phyloP scores from a whole-genome alignment of 1,140 invertebrate genomes.

The Catajapyx aquilonaris region DNA sequence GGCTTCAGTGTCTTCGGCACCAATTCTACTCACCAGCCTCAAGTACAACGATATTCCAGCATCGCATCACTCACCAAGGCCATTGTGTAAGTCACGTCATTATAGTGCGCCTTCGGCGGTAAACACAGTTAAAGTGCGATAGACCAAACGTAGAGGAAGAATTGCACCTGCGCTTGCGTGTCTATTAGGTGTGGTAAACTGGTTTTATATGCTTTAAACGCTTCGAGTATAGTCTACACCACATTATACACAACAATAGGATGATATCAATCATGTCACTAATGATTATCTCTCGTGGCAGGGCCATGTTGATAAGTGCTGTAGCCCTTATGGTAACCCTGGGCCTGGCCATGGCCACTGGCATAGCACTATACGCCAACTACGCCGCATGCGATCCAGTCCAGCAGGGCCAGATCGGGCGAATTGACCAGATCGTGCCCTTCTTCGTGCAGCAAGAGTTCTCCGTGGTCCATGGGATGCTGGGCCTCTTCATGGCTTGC shows the following conservation, averaged over 20 bases:
- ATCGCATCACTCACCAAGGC: constrained; percentile 52
- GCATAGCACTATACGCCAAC: constrained; percentile 66
- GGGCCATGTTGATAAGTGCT: constrained; percentile 50
- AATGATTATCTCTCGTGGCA: no score
- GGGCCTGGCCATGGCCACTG: constrained; percentile 34
- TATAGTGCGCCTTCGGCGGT: no score
- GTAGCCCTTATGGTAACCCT: constrained; percentile 55
- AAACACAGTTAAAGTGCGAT: no score
- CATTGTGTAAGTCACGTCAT: no score
- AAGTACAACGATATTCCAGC: constrained; percentile 65
- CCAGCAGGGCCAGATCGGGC: constrained; percentile 41
- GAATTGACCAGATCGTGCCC: constrained; percentile 60
- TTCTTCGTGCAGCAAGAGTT: constrained; percentile 75
- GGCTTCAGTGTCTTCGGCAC: constrained; percentile 65
- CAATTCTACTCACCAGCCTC: constrained; percentile 70
- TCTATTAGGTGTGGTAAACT: no score
- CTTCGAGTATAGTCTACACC: no score
- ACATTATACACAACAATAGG: no score
- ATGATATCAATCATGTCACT: no score
- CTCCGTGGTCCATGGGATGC: constrained; percentile 48
- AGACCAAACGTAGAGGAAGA: no score
- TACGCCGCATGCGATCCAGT: constrained; percentile 71
- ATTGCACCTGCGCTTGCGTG: no score
- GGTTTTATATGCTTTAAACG: no score
- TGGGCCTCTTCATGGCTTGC: constrained; percentile 71